Evolutionary conservation across 2,113 vertebrate species (phyloP).

Genomic region (Promerops cafer): DNA sequence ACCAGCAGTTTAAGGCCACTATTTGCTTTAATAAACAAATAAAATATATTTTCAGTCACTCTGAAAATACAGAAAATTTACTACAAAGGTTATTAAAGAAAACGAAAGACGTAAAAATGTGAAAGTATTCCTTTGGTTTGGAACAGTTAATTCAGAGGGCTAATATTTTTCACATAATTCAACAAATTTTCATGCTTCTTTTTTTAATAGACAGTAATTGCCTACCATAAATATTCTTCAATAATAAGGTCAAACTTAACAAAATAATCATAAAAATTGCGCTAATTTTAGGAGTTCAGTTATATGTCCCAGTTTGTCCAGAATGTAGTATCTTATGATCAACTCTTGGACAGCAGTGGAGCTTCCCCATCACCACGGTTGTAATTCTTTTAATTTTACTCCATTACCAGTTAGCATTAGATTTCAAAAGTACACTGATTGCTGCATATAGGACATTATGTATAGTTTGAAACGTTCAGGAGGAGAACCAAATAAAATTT

Average conservation of each 20-base stretch:
- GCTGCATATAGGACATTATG: not conserved
- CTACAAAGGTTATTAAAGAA: not conserved
- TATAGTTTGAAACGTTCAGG: not conserved
- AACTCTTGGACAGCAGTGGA: not conserved
- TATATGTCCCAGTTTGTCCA: not conserved
- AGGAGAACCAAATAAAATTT: not conserved
- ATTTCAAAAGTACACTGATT: not conserved
- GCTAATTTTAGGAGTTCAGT: not conserved
- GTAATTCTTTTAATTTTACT: not conserved
- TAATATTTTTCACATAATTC: not conserved
- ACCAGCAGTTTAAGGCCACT: not conserved
- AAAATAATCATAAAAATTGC: not conserved
- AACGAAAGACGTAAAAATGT: not conserved
- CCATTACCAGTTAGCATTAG: not conserved
- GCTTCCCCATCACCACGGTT: not conserved
- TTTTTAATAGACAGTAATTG: not conserved
- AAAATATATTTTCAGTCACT: not conserved
- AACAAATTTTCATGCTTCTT: not conserved
- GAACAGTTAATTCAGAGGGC: not conserved
- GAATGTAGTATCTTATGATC: not conserved
- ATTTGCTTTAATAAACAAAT: not conserved
- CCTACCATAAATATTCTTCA: not conserved
- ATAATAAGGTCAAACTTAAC: not conserved
- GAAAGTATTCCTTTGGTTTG: not conserved
- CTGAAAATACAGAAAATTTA: not conserved